Evolutionary conservation across 2,113 vertebrate genomes (phyloP).

Genomic region (Danio rerio): DNA sequence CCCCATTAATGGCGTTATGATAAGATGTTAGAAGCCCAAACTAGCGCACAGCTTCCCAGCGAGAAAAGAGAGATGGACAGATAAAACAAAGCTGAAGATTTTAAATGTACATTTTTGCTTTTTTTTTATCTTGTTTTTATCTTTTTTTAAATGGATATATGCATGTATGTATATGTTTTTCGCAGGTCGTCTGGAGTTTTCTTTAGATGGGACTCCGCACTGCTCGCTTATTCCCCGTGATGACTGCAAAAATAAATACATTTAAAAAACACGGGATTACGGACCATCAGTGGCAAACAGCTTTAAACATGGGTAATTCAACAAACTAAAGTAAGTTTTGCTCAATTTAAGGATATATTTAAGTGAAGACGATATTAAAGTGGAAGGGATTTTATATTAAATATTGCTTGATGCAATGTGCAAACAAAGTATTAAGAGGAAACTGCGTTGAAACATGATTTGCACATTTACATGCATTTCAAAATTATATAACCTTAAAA

Average conservation of each 20-base stretch:
- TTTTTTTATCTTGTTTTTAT: slow-evolving; percentile 63
- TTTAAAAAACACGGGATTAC: neutral
- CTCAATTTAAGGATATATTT: too few relatives aligned
- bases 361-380: too few relatives aligned
- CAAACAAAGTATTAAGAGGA: too few relatives aligned
- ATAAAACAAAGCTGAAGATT: slow-evolving; percentile 73
- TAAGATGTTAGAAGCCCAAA: slow-evolving; percentile 41
- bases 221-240: slow-evolving; percentile 56
- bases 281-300: neutral
- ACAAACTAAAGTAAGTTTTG: too few relatives aligned
- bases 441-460: too few relatives aligned
- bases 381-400: too few relatives aligned
- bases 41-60: slow-evolving; percentile 56
- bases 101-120: slow-evolving; percentile 69
- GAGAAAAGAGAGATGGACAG: slow-evolving; percentile 58
- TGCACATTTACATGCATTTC: too few relatives aligned
- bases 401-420: too few relatives aligned
- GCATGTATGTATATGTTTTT: slow-evolving; percentile 61
- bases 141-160: slow-evolving; percentile 61
- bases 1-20: slow-evolving; percentile 35
- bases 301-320: neutral
- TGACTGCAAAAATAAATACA: slow-evolving; percentile 51
- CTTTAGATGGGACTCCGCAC: slow-evolving; percentile 63
- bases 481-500: too few relatives aligned
- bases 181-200: slow-evolving; percentile 66